Conservation (phyloP, 2,888 invertebrate genomes). For the Dione vanillae region DNA sequence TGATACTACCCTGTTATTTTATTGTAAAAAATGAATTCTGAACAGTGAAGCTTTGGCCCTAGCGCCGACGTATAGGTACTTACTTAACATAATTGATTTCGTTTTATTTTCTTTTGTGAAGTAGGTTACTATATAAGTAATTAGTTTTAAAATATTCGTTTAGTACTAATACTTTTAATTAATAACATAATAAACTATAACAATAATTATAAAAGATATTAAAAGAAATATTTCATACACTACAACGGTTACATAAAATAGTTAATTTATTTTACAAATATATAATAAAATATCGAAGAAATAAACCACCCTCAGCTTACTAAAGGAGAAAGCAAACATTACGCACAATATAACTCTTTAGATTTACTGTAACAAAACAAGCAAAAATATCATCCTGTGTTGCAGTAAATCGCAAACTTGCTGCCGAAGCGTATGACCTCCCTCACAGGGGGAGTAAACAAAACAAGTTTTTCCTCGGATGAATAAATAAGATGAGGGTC, state of each 20-base stretch:
- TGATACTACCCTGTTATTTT: no score
- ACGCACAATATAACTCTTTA: conserved; percentile 50
- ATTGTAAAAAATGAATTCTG: no score
- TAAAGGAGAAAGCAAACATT: conserved; percentile 41
- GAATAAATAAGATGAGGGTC: conserved; percentile 82
- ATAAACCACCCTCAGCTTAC: not conserved
- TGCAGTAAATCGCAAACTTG: conserved; percentile 68
- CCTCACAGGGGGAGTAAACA: conserved; percentile 73
- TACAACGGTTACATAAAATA: no score
- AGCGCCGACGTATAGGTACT: no score
- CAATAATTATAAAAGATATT: not conserved
- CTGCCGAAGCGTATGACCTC: conserved; percentile 64
- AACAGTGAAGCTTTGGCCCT: no score
- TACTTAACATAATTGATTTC: no score
- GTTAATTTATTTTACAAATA: no score
- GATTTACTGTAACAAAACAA: conserved; percentile 68
- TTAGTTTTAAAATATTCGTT: no score
- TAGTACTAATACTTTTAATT: no score
- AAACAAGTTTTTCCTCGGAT: conserved; percentile 81
- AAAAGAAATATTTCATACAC: not conserved
- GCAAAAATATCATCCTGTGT: conserved; percentile 64
- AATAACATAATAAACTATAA: not conserved
- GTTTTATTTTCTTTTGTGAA: no score
- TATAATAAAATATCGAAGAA: conserved; percentile 10
- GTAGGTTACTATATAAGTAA: no score